These are phyloP conservation scores for Xylocopa sonorina DNA, from an alignment of 1,140 invertebrate species.

Conservation along the genomic window DNA sequence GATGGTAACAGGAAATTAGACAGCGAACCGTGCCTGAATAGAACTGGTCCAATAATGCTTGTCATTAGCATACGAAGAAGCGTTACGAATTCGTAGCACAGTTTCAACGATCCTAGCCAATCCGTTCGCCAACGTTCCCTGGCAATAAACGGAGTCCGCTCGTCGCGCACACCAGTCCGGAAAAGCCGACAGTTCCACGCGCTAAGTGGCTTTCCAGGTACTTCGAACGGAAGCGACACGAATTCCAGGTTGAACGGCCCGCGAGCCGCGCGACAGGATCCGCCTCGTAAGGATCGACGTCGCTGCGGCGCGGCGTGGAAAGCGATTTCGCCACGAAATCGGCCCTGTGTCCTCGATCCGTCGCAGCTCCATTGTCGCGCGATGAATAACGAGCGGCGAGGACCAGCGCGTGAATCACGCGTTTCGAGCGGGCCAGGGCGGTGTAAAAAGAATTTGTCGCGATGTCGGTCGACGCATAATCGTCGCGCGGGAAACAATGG, in stretches of 20 bases:
- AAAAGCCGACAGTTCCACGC: constrained; percentile 22
- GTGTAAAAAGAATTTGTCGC: constrained; percentile 48
- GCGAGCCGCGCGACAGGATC: constrained; percentile 22
- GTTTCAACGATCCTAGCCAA: not conserved
- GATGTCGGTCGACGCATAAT: constrained; percentile 60
- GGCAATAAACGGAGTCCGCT: not conserved
- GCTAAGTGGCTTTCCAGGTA: constrained; percentile 65
- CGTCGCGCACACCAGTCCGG: constrained; percentile 8
- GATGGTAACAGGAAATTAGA: too few species aligned
- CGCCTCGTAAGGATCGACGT: constrained; percentile 2
- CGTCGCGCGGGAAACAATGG: constrained; percentile 66
- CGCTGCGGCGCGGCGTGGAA: constrained; percentile 3
- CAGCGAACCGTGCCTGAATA: too few species aligned
- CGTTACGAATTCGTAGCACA: too few species aligned
- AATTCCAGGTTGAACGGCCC: constrained; percentile 46
- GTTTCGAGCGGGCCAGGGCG: constrained; percentile 7
- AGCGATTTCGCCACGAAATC: constrained; percentile 39
- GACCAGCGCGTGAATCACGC: constrained; percentile 57
- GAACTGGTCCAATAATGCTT: too few species aligned
- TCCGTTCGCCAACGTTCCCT: too few species aligned
- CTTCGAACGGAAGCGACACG: constrained; percentile 64
- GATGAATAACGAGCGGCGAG: constrained; percentile 63
- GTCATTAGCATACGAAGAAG: too few species aligned
- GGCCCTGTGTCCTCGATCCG: constrained; percentile 36
- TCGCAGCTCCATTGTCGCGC: constrained; percentile 45